Conservation (phyloP, 2,113 vertebrate species). For the Dasyornis broadbenti region DNA sequence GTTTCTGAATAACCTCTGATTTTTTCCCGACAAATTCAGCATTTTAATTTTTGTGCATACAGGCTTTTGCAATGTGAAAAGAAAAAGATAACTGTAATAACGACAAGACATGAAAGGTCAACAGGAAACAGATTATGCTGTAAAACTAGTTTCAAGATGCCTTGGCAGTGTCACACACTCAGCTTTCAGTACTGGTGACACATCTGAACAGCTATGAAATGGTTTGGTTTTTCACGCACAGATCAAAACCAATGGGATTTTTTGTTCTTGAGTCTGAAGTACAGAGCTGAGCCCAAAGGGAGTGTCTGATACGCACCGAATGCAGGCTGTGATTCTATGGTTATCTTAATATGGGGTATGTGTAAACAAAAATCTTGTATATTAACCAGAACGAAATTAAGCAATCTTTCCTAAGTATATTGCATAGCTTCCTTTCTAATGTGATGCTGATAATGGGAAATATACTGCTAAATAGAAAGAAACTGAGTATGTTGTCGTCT, state of each 20-base stretch:
- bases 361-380: background rate
- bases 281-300: background rate
- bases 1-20: background rate
- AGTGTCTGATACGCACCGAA: background rate
- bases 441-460: background rate
- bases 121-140: background rate
- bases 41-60: background rate
- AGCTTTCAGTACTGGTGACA: background rate
- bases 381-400: background rate
- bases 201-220: background rate
- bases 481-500: rapidly evolving
- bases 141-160: background rate
- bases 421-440: background rate
- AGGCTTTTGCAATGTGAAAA: background rate
- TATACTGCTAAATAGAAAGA: background rate
- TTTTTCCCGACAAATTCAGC: background rate
- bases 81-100: background rate
- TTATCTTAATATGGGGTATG: background rate
- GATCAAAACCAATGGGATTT: background rate
- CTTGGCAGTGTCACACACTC: background rate
- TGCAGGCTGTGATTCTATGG: background rate
- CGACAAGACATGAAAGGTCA: background rate
- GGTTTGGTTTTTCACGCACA: background rate
- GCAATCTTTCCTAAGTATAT: background rate
- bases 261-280: background rate